phyloP scores from a whole-genome alignment of 1,140 invertebrate species.

The Mesaphorura yosii region DNA sequence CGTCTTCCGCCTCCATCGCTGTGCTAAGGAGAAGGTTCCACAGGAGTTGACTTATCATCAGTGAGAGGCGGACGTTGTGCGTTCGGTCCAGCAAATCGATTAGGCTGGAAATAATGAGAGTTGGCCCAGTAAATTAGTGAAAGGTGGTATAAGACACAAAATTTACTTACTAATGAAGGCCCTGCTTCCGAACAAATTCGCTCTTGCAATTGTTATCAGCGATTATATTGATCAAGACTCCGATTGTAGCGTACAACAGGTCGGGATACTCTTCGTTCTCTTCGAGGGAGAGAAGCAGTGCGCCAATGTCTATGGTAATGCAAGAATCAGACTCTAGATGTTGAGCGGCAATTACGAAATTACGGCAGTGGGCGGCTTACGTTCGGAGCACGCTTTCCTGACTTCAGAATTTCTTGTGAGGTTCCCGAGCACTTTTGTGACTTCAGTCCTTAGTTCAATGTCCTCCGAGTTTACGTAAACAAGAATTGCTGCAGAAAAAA shows the following conservation, averaged over 20 bases:
- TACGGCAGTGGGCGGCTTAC: too few species aligned
- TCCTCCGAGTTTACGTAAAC: slow-evolving; percentile 31
- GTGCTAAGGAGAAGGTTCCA: slow-evolving; percentile 46
- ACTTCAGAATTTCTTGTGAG: slow-evolving; percentile 49
- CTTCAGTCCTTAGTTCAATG: slow-evolving; percentile 48
- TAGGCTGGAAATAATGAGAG: slow-evolving; percentile 38
- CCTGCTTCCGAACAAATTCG: slow-evolving; percentile 41
- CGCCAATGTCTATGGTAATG: slow-evolving; percentile 41
- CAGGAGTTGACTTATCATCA: slow-evolving; percentile 53
- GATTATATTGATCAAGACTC: slow-evolving; percentile 58
- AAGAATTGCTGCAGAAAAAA: not conserved
- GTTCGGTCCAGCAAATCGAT: slow-evolving; percentile 44
- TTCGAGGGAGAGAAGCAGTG: slow-evolving; percentile 42
- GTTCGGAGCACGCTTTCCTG: slow-evolving; percentile 38
- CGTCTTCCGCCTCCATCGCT: not conserved
- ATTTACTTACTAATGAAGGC: slow-evolving; percentile 38
- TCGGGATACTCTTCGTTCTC: slow-evolving; percentile 41
- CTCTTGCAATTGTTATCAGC: slow-evolving; percentile 46
- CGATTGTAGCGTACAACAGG: slow-evolving; percentile 48
- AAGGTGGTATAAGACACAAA: not conserved
- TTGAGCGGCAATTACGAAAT: not conserved
- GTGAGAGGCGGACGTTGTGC: slow-evolving; percentile 47
- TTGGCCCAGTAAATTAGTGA: not conserved
- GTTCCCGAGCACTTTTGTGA: slow-evolving; percentile 53
- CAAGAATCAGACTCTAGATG: slow-evolving; percentile 7